Evolutionary conservation across 2,888 invertebrate genomes (phyloP).

Genomic region (Amblyjoppa proteus): DNA sequence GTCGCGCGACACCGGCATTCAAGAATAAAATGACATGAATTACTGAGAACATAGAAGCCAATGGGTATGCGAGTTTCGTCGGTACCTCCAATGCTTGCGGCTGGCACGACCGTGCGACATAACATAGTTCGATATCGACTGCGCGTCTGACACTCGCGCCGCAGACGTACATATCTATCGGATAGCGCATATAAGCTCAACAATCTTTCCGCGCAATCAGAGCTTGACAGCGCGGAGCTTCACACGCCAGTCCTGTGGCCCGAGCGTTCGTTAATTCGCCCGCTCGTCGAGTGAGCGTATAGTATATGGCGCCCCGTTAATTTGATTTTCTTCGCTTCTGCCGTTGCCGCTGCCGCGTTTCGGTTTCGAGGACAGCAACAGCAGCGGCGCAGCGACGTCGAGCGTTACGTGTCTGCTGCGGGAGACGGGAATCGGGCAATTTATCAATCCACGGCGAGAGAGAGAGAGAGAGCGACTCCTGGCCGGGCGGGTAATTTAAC

Average conservation of each 20-base stretch:
- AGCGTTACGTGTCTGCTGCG: constrained; percentile 80
- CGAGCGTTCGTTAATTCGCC: constrained; percentile 41
- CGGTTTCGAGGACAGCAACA: constrained; percentile 73
- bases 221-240: constrained; percentile 57
- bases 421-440: constrained; percentile 79
- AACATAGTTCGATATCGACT: constrained; percentile 17
- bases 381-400: constrained; percentile 72
- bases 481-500: constrained; percentile 84
- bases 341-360: constrained; percentile 74
- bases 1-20: too few species aligned
- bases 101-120: neutral
- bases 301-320: constrained; percentile 75
- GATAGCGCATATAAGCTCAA: constrained; percentile 42
- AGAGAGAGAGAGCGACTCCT: constrained; percentile 77
- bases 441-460: constrained; percentile 81
- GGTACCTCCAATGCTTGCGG: neutral
- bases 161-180: constrained; percentile 44
- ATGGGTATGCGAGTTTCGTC: constrained; percentile 1
- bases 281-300: constrained; percentile 40
- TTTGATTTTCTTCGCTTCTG: constrained; percentile 79
- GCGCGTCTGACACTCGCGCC: neutral
- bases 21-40: neutral
- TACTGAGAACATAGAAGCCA: neutral
- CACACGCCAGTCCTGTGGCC: constrained; percentile 46
- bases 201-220: constrained; percentile 50